Percentiles rank a stretch among this genome's conserved stretches.
These are phyloP conservation scores for Toxotes lorentzi DNA, from an alignment of 2,797 vertebrate species.

Conservation along the genomic window DNA sequence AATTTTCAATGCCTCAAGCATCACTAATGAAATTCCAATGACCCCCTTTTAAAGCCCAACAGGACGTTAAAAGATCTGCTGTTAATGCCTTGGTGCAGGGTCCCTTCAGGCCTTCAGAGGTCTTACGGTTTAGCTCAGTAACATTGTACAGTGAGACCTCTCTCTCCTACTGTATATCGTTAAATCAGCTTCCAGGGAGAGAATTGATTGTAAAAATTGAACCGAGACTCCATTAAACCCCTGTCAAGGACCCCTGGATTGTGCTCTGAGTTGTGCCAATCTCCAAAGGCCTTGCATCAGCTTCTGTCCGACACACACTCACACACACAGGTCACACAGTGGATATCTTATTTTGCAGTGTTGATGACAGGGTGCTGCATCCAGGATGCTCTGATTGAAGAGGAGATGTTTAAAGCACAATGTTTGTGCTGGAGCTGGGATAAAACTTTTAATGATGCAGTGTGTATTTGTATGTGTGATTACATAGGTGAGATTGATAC, in stretches of 20 bases:
- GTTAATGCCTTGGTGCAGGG: neutral
- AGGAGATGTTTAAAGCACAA: slow-evolving; percentile 34
- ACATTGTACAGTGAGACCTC: slow-evolving; percentile 35
- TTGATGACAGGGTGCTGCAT: slow-evolving; percentile 52
- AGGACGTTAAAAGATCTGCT: neutral
- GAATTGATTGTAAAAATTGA: slow-evolving; percentile 51
- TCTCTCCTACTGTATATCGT: slow-evolving; percentile 5
- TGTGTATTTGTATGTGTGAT: slow-evolving; percentile 51
- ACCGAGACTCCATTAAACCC: slow-evolving; percentile 40
- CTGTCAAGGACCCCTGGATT: slow-evolving; percentile 21
- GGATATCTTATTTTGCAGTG: slow-evolving; percentile 33
- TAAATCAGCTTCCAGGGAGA: slow-evolving; percentile 21
- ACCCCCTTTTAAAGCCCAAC: neutral
- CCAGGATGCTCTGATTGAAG: slow-evolving; percentile 54
- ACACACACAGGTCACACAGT: slow-evolving; percentile 22
- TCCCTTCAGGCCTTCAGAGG: neutral
- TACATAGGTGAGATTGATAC: slow-evolving; percentile 36
- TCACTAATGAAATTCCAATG: neutral
- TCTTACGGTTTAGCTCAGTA: neutral
- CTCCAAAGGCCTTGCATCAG: slow-evolving; percentile 49
- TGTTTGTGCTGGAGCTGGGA: slow-evolving; percentile 45
- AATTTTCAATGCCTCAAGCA: neutral
- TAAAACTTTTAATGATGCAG: slow-evolving; percentile 26
- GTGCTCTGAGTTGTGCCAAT: slow-evolving; percentile 30
- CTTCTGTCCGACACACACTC: slow-evolving; percentile 12